Conservation (phyloP, 2,113 vertebrate species). For the Rhizomys pruinosus region DNA sequence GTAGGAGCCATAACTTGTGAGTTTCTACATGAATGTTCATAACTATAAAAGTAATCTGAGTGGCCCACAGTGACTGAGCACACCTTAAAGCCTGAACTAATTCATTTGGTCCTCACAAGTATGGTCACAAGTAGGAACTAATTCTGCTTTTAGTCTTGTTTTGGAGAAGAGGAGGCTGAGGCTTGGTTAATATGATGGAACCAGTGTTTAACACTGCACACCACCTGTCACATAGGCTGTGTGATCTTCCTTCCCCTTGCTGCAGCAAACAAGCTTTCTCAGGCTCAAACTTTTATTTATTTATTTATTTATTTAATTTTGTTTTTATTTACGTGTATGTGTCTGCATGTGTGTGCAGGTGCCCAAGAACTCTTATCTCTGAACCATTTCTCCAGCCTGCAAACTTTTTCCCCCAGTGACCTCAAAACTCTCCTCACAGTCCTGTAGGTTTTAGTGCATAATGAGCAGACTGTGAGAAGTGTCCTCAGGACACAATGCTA, state of each 20-base stretch:
- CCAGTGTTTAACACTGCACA: neutral
- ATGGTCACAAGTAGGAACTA: neutral
- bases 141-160: neutral
- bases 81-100: neutral
- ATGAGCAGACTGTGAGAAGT: neutral
- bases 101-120: neutral
- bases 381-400: too few relatives aligned
- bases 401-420: neutral
- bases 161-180: neutral
- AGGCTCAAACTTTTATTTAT: neutral
- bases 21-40: neutral
- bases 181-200: neutral
- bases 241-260: neutral
- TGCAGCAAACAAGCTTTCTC: constrained; percentile 37
- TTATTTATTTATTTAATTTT: too few relatives aligned
- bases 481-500: neutral
- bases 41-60: neutral
- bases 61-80: neutral
- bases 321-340: too few relatives aligned
- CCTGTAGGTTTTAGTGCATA: neutral
- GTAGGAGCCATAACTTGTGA: neutral
- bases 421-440: neutral
- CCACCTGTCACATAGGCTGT: neutral
- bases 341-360: too few relatives aligned
- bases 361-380: too few relatives aligned